Percentiles rank a stretch among this genome's conserved stretches.
phyloP scores from a whole-genome alignment of 2,888 invertebrate species.

The Acanthosepion pharaonis region DNA sequence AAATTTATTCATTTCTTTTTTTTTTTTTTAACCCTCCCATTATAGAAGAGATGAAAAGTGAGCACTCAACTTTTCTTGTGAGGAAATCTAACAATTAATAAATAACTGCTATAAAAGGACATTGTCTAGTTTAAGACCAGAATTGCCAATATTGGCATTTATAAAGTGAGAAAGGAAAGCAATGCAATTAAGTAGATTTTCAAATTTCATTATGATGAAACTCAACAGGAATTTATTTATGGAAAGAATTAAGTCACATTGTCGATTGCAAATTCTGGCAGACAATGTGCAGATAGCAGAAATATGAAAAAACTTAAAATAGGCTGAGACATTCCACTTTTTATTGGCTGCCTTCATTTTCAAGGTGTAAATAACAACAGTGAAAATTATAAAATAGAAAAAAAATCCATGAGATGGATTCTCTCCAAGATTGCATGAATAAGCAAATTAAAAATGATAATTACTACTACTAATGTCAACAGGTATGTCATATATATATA shows the following conservation, averaged over 20 bases:
- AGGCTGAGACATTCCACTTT: not conserved
- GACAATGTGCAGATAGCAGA: not conserved
- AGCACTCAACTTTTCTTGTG: no score
- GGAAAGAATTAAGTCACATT: not conserved
- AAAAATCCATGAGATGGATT: no score
- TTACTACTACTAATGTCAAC: no score
- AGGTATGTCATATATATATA: no score
- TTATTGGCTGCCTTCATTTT: not conserved
- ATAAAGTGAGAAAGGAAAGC: not conserved
- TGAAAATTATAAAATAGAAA: no score
- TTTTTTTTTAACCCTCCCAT: no score
- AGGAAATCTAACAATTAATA: no score
- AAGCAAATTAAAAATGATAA: no score
- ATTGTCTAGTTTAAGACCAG: not conserved
- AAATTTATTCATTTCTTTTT: no score
- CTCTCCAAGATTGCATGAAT: no score
- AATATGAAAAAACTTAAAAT: not conserved
- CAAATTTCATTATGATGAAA: not conserved
- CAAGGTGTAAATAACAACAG: not conserved
- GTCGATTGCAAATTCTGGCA: not conserved
- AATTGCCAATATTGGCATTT: not conserved
- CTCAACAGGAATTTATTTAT: not conserved
- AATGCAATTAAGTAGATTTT: not conserved
- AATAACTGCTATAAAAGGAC: no score
- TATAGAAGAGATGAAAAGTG: no score